Evolutionary conservation across 2,113 vertebrate species (phyloP).

Genomic region (Rhipidura dahli): DNA sequence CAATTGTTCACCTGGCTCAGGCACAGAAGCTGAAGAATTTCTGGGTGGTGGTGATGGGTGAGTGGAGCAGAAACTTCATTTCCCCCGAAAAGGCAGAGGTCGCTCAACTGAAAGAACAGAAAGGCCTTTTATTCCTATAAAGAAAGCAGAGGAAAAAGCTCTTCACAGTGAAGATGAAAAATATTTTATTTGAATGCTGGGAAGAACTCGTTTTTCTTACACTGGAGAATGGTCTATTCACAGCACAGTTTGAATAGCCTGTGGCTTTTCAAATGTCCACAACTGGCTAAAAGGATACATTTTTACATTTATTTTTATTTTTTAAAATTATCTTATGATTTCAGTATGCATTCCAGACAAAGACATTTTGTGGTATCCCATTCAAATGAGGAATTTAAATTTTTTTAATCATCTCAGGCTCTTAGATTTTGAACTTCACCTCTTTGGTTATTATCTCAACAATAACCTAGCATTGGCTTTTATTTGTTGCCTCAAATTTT

Average conservation of each 20-base stretch:
- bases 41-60: constrained; percentile 59
- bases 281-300: background rate
- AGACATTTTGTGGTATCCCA: background rate
- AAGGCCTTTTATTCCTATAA: constrained; percentile 42
- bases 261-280: background rate
- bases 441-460: background rate
- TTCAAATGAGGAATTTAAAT: background rate
- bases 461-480: background rate
- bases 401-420: background rate
- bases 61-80: constrained; percentile 54
- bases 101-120: constrained; percentile 27
- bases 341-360: background rate
- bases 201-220: constrained; percentile 20
- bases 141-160: constrained; percentile 41
- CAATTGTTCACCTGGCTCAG: constrained; percentile 30
- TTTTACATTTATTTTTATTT: background rate
- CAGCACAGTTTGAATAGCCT: background rate
- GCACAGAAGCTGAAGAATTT: background rate
- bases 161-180: constrained; percentile 58
- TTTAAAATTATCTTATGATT: background rate
- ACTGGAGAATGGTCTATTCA: background rate
- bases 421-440: background rate
- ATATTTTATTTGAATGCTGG: constrained; percentile 48
- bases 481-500: background rate
- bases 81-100: constrained; percentile 19